Base-by-base conservation (phyloP, 64 coral and sea anemone genomes). In the Trachythela sp. region DNA sequence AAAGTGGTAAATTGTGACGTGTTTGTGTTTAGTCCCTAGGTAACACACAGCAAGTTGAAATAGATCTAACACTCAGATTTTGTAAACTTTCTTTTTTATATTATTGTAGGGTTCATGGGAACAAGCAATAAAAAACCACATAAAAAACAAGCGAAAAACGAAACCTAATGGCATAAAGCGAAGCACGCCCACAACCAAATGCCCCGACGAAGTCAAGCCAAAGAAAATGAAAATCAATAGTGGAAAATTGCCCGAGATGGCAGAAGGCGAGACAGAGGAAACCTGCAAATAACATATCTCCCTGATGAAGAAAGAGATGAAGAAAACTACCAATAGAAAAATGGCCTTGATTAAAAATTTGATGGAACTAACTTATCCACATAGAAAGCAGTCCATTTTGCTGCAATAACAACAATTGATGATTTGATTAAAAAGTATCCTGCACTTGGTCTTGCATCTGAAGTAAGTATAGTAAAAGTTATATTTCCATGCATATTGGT, bases 321-420 rank as follows among this genome's bases (percentile, higher is more conserved):
- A 77, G 36, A 77, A 77, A 77, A 38, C 71, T 35, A 77, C 71
- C 11, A 77, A 38, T 77, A 77, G 71, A 77, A 77, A 77, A 35
- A 38, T 77, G 36, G 71, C 71, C 29, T 77, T 77, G 32, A 77
- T 77, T 3, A 77, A 77, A 77, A 38, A 77, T 38, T 38, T 77
- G 17, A 77, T 77, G 71, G 71, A 77, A 32, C 36, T 77, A 35
- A 77, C 71, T 4, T 77, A 77, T 35, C 17, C 71, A 3, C 71
- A 35, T 32, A 32, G 71, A 38, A 77, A n/a, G 71, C 71, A 77
- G 36, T 13, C 29, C 29, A 77, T 77, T 38, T 35, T 77, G 71
- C 30, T 38, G 26, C 30, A 77, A 35, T n/a, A 35, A 38, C 36
- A 38, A 7, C 71, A 77, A 38, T 77, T 32, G 36, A 77, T 32